A percentile compares a stretch with the other conserved stretches of the same genome.
These are phyloP conservation scores for Parochlus steinenii DNA, from an alignment of 2,888 invertebrate genomes.

Conservation along the genomic window DNA sequence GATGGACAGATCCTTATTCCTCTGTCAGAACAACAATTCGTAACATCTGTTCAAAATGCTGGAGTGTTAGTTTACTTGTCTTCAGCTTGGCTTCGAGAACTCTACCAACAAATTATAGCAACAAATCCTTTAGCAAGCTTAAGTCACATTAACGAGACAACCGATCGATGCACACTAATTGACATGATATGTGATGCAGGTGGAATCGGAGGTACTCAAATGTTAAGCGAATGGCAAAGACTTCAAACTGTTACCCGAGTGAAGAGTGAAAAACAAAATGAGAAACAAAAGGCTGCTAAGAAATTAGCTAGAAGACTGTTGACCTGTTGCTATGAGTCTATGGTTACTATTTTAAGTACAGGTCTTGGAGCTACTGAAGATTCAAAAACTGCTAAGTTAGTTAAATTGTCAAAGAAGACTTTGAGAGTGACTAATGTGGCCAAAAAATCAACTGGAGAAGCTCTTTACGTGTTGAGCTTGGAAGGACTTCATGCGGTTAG, in stretches of 20 bases:
- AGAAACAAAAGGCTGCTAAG: conserved; percentile 60
- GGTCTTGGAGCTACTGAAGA: conserved; percentile 40
- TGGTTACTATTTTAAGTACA: conserved; percentile 73
- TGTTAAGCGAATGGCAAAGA: conserved; percentile 75
- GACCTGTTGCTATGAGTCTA: conserved; percentile 83
- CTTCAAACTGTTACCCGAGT: conserved; percentile 57
- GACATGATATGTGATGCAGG: conserved; percentile 52
- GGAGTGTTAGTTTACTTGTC: conserved; percentile 87
- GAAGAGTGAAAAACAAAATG: conserved; percentile 42
- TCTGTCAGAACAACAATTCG: conserved; percentile 71
- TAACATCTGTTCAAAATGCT: conserved; percentile 80
- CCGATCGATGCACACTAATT: conserved; percentile 26
- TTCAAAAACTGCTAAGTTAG: conserved; percentile 36
- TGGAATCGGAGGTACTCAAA: conserved; percentile 65
- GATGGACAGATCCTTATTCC: conserved; percentile 34
- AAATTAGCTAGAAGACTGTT: conserved; percentile 60
- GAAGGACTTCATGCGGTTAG: conserved; percentile 73
- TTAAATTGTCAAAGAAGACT: conserved; percentile 39
- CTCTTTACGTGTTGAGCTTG: conserved; percentile 65
- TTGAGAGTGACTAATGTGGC: conserved; percentile 26
- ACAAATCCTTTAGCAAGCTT: conserved; percentile 30
- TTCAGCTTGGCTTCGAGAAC: conserved; percentile 81
- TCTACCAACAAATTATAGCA: conserved; percentile 73
- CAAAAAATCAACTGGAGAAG: conserved; percentile 48
- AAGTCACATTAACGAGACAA: conserved; percentile 23